Percentiles rank a stretch among this genome's conserved stretches.
Conservation (phyloP, 2,113 vertebrate genomes). For the Oryzias melastigma region DNA sequence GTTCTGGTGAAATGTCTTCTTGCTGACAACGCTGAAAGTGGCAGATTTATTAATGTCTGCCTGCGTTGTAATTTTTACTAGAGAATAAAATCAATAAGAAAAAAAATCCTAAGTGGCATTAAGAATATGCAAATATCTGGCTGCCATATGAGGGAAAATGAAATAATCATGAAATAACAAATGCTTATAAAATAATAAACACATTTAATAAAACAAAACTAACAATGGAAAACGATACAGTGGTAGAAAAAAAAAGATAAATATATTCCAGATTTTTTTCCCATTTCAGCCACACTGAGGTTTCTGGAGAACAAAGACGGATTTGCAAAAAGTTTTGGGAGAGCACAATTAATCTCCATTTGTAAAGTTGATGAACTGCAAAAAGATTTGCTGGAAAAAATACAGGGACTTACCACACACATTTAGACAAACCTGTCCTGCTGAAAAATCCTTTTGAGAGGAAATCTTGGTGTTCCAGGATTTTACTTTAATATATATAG, state of each 20-base stretch:
- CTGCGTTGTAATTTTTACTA: conserved; percentile 44
- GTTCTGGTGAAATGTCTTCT: conserved; percentile 32
- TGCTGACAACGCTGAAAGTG: conserved; percentile 43
- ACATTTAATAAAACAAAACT: conserved; percentile 16
- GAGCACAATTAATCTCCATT: conserved; percentile 52
- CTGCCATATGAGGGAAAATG: conserved; percentile 40
- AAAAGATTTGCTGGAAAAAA: conserved; percentile 42
- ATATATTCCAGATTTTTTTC: conserved; percentile 57
- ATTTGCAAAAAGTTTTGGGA: conserved; percentile 44
- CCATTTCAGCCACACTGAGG: conserved; percentile 21
- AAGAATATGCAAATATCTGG: conserved; percentile 47
- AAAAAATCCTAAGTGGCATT: conserved; percentile 29
- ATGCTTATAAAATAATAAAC: conserved; percentile 46
- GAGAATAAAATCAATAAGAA: conserved; percentile 43
- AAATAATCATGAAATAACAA: conserved; percentile 47
- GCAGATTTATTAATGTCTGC: conserved; percentile 44
- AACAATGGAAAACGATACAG: conserved; percentile 55
- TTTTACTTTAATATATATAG: conserved; percentile 2
- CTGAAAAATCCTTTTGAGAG: conserved; percentile 28
- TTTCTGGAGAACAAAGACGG: conserved; percentile 40
- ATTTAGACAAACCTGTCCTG: conserved; percentile 53
- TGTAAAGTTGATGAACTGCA: conserved; percentile 43
- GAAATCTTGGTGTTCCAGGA: conserved; percentile 24
- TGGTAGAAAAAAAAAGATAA: conserved; percentile 36
- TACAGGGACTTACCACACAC: conserved; percentile 51